Conservation (phyloP, 1,140 invertebrate genomes). For the Nasonia vitripennis region DNA sequence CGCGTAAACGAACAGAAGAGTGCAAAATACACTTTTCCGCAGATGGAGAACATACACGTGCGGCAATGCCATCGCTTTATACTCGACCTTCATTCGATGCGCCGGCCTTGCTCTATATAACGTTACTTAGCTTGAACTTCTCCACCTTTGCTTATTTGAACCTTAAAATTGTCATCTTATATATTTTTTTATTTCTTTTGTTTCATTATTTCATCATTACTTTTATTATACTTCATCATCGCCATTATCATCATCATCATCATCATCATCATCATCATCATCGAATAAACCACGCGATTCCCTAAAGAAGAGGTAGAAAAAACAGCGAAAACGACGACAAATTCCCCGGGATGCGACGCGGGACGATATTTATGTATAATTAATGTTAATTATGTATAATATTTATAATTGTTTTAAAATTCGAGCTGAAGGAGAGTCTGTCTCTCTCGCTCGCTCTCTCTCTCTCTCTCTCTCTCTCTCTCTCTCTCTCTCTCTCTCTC, state of each 20-base stretch:
- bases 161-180: conserved; percentile 52
- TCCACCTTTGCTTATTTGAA: conserved; percentile 16
- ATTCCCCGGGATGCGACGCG: conserved; percentile 60
- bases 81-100: not conserved
- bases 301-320: conserved; percentile 72
- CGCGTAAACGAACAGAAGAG: not conserved
- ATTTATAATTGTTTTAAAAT: conserved; percentile 63
- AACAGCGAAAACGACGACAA: conserved; percentile 73
- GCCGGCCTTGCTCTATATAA: not conserved
- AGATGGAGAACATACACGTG: conserved; percentile 8
- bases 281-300: conserved; percentile 65
- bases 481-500: no score
- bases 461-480: no score
- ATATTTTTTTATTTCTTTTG: conserved; percentile 53
- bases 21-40: not conserved
- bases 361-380: conserved; percentile 59
- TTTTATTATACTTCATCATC: conserved; percentile 20
- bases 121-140: not conserved
- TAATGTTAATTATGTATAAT: conserved; percentile 64
- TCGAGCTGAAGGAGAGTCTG: conserved; percentile 49
- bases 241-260: conserved; percentile 20
- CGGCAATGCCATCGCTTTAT: not conserved
- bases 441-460: conserved; percentile 35
- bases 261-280: conserved; percentile 28
- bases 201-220: conserved; percentile 51